Base-by-base conservation (phyloP, 2,113 vertebrate species). In the Ammodytes dubius region DNA sequence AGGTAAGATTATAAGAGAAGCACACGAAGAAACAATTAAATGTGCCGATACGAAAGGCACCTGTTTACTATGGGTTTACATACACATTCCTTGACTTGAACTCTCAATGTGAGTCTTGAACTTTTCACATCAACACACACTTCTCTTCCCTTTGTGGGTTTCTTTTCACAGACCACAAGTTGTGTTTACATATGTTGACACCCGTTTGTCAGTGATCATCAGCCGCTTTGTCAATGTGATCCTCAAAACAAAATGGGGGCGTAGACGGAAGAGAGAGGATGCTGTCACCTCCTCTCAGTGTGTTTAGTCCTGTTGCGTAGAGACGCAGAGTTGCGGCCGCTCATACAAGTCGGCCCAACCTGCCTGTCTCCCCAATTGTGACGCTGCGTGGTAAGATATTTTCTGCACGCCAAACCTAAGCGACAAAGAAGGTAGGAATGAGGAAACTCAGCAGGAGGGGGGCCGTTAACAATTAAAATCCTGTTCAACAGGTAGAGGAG, bases 1-100 rank as follows among this genome's bases (percentile, higher is more conserved):
- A 99, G 96, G 98, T 99, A 94, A 86, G 96, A 85, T 17, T 11
- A 7, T 7, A 70, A 61, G 39, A 58, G 5, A 27, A 13, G 35
- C 13, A 40, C 19, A 75, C 65, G 46, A 57, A 53, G 13, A 8
- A 9, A 15, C 45, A 53, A 39, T 43, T 8, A 50, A 47, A 11
- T 27, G 27, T 27, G 27, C 27, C 27, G 27, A 27, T 27, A 27
- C 27, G 27, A 27, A 27, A 27, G 27, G 27, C 27, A 27, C 27
- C 27, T 27, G 27, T 27, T 27, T 27, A 27, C 27, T 2, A 27
- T 27, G 67, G 67, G 40, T 71, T 74, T 59, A 14, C 12, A 1
- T 13, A 4, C 2, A 68, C 76, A 27, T 59, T 85, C 64, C 54
- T 60, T 47, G 0, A 73, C 53, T 54, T 66, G 66, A 60, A 77